phyloP scores from a whole-genome alignment of 30 jellyfish, hydroid and myxozoan genomes.

The Nemopilema nomurai region DNA sequence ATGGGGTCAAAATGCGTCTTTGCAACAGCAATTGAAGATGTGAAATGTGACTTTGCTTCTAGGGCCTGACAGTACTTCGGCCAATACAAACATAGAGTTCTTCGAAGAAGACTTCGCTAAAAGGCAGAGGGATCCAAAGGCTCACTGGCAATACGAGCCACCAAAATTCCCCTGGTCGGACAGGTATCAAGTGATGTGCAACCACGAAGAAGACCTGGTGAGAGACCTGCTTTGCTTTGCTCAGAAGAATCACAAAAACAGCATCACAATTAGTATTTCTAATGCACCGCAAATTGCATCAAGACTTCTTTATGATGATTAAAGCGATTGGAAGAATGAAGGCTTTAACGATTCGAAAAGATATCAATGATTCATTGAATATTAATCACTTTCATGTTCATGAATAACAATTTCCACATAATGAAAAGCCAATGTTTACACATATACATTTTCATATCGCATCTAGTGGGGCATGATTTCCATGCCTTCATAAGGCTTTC shows the following conservation, averaged over 20 bases:
- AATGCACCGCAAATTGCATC: neutral
- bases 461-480: too few relatives aligned
- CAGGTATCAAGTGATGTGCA: constrained; percentile 53
- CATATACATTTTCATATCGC: too few relatives aligned
- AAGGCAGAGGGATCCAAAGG: constrained; percentile 38
- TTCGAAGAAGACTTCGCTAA: constrained; percentile 68
- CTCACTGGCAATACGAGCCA: constrained; percentile 11
- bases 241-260: neutral
- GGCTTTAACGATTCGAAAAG: too few relatives aligned
- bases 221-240: neutral
- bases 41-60: neutral
- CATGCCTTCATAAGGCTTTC: too few relatives aligned
- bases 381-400: too few relatives aligned
- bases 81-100: constrained; percentile 68
- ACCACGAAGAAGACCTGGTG: constrained; percentile 67
- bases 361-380: too few relatives aligned
- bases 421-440: too few relatives aligned
- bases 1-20: too few relatives aligned
- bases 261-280: neutral
- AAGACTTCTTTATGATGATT: neutral
- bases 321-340: neutral
- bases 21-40: too few relatives aligned
- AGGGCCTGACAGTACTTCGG: constrained; percentile 73
- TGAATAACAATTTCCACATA: too few relatives aligned
- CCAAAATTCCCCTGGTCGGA: constrained; percentile 43